Percentiles rank a stretch among this genome's conserved stretches.
Evolutionary conservation across 2,888 invertebrate genomes (phyloP).

Genomic region (Anagyrus pseudococci): DNA sequence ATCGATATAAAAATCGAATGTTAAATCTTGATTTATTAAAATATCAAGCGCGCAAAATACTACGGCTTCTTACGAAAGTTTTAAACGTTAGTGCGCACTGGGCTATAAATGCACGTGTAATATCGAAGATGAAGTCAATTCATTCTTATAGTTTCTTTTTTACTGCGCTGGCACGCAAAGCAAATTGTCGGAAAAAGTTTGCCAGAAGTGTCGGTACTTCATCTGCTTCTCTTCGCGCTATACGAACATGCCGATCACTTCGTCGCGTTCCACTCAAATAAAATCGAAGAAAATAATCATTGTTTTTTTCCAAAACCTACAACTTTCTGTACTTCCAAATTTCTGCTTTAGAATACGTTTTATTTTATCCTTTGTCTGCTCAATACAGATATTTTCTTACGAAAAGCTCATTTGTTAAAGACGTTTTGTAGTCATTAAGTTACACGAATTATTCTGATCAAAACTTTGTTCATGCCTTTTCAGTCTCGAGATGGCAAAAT

Average conservation of each 20-base stretch:
- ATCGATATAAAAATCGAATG: constrained; percentile 34
- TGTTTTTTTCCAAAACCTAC: constrained; percentile 13
- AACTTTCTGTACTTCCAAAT: no score
- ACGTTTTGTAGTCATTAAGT: no score
- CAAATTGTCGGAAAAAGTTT: constrained; percentile 24
- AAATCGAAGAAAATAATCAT: constrained; percentile 16
- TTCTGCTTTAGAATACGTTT: no score
- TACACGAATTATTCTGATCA: no score
- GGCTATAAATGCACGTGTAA: constrained; percentile 19
- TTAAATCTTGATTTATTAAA: constrained; percentile 19
- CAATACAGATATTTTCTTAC: no score
- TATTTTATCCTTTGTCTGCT: no score
- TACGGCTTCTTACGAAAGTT: constrained; percentile 19
- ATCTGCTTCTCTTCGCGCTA: not conserved
- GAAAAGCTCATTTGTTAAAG: no score
- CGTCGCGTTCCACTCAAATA: constrained; percentile 21
- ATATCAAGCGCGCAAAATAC: constrained; percentile 30
- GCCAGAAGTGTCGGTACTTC: not conserved
- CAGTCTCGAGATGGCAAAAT: no score
- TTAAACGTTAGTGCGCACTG: constrained; percentile 10
- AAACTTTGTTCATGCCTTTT: no score
- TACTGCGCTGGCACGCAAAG: constrained; percentile 25
- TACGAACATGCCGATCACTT: constrained; percentile 26
- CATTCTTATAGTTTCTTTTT: constrained; percentile 9
- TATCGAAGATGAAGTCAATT: constrained; percentile 21